phyloP scores from a whole-genome alignment of 2,113 vertebrate species.

The Corvus moneduloides region DNA sequence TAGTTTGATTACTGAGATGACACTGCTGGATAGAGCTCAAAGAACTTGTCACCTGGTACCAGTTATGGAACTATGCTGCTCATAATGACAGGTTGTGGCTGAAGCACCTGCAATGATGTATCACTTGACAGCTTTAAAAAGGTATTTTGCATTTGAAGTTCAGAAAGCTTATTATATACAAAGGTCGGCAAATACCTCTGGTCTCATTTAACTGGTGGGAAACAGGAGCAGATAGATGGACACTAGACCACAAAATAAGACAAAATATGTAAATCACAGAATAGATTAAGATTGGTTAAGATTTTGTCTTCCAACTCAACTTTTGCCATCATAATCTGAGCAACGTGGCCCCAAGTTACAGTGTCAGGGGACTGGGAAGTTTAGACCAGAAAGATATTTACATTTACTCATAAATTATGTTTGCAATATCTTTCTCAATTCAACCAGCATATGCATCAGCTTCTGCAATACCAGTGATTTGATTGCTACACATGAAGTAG shows the following conservation, averaged over 20 bases:
- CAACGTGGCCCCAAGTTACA: accelerated
- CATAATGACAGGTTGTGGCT: background rate
- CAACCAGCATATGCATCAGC: background rate
- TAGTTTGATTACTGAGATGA: background rate
- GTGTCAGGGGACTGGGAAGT: background rate
- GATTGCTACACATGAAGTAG: background rate
- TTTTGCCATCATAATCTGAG: background rate
- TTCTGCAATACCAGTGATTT: background rate
- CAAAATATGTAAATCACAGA: background rate
- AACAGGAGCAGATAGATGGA: background rate
- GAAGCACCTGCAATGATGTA: background rate
- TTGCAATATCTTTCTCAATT: background rate
- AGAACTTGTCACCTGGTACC: background rate
- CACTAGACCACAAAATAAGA: background rate
- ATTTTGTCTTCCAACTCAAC: background rate
- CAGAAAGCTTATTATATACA: background rate
- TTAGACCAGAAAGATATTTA: background rate
- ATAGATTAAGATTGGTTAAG: background rate
- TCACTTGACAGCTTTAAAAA: background rate
- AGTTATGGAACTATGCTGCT: background rate
- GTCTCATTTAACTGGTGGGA: background rate
- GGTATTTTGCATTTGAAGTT: background rate
- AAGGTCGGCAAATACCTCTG: background rate
- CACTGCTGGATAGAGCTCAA: background rate
- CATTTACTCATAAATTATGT: background rate